Evolutionary conservation across 2,888 invertebrate genomes (phyloP).

Genomic region (Schrankia costaestrigalis): DNA sequence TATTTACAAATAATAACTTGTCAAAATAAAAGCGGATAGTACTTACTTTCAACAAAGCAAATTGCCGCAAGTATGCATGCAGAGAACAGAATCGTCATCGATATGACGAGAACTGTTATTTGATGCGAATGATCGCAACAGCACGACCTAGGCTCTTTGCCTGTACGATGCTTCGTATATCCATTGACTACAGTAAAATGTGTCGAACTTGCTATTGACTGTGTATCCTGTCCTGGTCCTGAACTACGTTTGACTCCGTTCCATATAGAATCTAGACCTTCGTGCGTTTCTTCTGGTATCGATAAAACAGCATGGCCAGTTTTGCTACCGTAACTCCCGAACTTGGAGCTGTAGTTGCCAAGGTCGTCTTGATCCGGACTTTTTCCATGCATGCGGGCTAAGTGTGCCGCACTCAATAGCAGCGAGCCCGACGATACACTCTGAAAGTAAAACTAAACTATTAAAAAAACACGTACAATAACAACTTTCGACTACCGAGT

Average conservation of each 20-base stretch:
- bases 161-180: slow-evolving; percentile 83
- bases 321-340: slow-evolving; percentile 59
- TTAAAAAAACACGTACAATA: slow-evolving; percentile 4
- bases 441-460: slow-evolving; percentile 69
- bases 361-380: slow-evolving; percentile 58
- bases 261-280: slow-evolving; percentile 65
- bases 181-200: slow-evolving; percentile 93
- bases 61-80: slow-evolving; percentile 90
- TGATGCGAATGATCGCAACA: slow-evolving; percentile 89
- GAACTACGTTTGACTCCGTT: slow-evolving; percentile 69
- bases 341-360: slow-evolving; percentile 57
- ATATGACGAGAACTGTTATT: slow-evolving; percentile 89
- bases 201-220: slow-evolving; percentile 91
- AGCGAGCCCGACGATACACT: slow-evolving; percentile 91
- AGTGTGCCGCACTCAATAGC: slow-evolving; percentile 88
- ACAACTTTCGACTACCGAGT: neutral
- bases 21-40: slow-evolving; percentile 7
- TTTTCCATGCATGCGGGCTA: slow-evolving; percentile 79
- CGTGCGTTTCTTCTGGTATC: slow-evolving; percentile 67
- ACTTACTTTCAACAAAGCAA: slow-evolving; percentile 92
- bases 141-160: slow-evolving; percentile 82
- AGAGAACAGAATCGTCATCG: slow-evolving; percentile 90
- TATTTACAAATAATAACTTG: neutral
- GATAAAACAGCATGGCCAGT: slow-evolving; percentile 57
- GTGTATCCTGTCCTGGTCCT: slow-evolving; percentile 81